Evolutionary conservation across 64 coral and sea anemone genomes (phyloP).

Genomic region (Pocillopora damicornis): DNA sequence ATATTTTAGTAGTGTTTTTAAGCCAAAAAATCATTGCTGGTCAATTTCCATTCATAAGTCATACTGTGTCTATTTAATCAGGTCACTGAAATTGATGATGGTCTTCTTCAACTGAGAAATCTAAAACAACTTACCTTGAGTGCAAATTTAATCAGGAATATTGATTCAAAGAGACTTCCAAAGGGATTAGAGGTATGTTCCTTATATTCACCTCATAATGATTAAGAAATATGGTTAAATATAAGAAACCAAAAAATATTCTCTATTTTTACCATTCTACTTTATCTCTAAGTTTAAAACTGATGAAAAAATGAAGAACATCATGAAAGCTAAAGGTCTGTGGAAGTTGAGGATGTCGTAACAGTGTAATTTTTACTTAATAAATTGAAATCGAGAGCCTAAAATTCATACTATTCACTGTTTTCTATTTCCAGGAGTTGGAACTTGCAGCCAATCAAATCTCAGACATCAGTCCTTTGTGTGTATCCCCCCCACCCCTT

Average conservation of each 20-base stretch:
- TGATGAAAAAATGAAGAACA: no score
- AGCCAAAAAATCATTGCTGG: background rate
- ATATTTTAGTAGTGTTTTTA: no score
- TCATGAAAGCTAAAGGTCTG: no score
- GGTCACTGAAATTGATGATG: constrained; percentile 95
- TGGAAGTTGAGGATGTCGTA: no score
- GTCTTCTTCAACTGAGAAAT: constrained; percentile 83
- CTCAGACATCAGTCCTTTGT: constrained; percentile 64
- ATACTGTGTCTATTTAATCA: constrained; percentile 1
- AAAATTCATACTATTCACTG: no score
- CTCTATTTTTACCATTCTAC: background rate
- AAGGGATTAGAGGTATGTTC: constrained; percentile 74
- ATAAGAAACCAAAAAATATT: background rate
- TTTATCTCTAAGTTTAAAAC: background rate
- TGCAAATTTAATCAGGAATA: constrained; percentile 77
- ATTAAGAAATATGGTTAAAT: background rate
- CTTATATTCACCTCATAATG: background rate
- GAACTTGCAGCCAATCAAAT: constrained; percentile 95
- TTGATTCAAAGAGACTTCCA: constrained; percentile 83
- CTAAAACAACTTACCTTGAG: constrained; percentile 75
- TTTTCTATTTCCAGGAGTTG: constrained; percentile 57
- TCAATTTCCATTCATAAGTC: no score
- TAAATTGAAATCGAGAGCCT: no score
- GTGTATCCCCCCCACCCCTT: constrained; percentile 63
- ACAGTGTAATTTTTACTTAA: no score